Base-by-base conservation (phyloP, 2,113 vertebrate genomes). In the Campylorhamphus procurvoides region DNA sequence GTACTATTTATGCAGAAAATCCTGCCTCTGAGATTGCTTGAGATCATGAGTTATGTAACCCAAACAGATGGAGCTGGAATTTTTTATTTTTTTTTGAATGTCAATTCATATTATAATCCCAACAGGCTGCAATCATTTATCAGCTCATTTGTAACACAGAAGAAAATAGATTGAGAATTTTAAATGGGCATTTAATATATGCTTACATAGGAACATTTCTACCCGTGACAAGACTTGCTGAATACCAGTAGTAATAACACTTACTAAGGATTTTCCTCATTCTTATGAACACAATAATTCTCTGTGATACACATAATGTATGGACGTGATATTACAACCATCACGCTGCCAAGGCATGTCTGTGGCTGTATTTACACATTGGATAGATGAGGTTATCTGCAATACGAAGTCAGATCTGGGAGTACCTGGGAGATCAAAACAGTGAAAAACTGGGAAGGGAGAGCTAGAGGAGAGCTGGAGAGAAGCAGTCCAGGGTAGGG, bases 1-100 rank as follows among this genome's bases (percentile, higher is more conserved):
- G 94, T 96, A 96, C 96, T 96, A 95, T 98, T 97, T 97, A 83
- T 95, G 96, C 91, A 97, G 93, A 92, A 98, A 98, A 98, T 97
- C 97, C 96, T 89, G 79, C 62, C 40, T 59, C 94, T 93, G 93
- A 97, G 94, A 97, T 96, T 94, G 95, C 96, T 98, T 96, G 95
- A 96, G 96, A 96, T 97, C 94, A 94, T 8, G 28, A 84, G 89
- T 98, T 98, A 98, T 42, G 20, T 98, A 98, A 98, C 53, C 63
- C 77, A 93, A 97, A 97, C 98, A 98, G 97, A 98, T 98, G 98
- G 97, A 87, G 68, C 60, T 89, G 31, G 72, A 89, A 84, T 96
- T 85, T 71, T 84, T 93, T 73, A n/a, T 80, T 84, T 47, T 47
- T 47, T 47, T 93, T 68, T 24, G 1, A 81, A 87, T 95, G 97